Evolutionary conservation across 2,797 vertebrate species (phyloP).

Genomic region (Miichthys miiuy): DNA sequence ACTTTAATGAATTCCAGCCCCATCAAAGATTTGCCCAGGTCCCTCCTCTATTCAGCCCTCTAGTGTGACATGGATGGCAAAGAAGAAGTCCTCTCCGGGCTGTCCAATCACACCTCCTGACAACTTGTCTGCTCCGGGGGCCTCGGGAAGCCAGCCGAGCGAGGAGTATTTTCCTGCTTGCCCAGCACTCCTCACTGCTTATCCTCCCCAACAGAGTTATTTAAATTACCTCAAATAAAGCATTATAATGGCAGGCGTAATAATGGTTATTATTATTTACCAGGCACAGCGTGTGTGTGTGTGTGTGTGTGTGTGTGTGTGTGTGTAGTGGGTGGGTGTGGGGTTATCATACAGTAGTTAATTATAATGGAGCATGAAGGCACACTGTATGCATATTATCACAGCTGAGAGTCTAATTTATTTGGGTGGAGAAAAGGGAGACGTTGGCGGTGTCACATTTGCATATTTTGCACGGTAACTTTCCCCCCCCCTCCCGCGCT

Average conservation of each 20-base stretch:
- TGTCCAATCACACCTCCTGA: slow-evolving; percentile 28
- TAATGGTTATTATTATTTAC: slow-evolving; percentile 84
- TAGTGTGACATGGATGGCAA: slow-evolving; percentile 1
- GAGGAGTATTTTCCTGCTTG: slow-evolving; percentile 64
- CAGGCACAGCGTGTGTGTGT: slow-evolving; percentile 42
- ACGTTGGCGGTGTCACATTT: slow-evolving; percentile 53
- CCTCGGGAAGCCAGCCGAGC: slow-evolving; percentile 36
- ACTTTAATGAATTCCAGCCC: not conserved
- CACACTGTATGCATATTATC: slow-evolving; percentile 75
- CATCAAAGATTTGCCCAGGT: not conserved
- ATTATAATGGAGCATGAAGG: slow-evolving; percentile 78
- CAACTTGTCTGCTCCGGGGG: slow-evolving; percentile 9
- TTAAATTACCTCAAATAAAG: slow-evolving; percentile 80
- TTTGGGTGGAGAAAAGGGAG: slow-evolving; percentile 65
- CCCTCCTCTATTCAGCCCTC: not conserved
- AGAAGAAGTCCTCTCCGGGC: not conserved
- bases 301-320: slow-evolving; percentile 29
- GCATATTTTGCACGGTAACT: slow-evolving; percentile 41
- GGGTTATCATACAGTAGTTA: slow-evolving; percentile 80
- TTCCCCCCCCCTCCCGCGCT: not conserved
- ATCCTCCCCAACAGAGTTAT: slow-evolving; percentile 74
- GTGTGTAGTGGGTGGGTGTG: slow-evolving; percentile 46
- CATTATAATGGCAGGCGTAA: slow-evolving; percentile 72
- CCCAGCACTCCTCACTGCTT: slow-evolving; percentile 64
- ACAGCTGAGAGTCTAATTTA: slow-evolving; percentile 74